These are phyloP conservation scores for Malthinus seriepunctatus DNA, from an alignment of 2,888 invertebrate species.

Conservation along the genomic window DNA sequence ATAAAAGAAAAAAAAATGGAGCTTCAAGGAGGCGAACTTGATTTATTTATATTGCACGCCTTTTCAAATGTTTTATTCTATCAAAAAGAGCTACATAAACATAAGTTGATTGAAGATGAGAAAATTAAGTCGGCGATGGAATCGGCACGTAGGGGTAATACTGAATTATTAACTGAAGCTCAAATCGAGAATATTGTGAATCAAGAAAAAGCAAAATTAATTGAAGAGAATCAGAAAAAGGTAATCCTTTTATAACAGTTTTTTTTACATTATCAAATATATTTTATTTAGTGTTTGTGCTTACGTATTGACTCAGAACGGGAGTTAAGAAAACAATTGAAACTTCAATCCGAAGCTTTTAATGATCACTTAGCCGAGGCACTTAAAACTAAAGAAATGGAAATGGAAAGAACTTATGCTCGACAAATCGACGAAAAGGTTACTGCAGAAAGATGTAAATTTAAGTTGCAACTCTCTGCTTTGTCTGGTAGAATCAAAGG, in stretches of 20 bases:
- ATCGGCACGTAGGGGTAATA: conserved; percentile 62
- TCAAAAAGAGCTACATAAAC: conserved; percentile 74
- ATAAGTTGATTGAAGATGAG: conserved; percentile 67
- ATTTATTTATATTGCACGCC: conserved; percentile 78
- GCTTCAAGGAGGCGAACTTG: conserved; percentile 68
- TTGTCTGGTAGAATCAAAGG: conserved; percentile 76
- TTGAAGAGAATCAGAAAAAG: conserved; percentile 72
- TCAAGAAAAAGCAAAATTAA: conserved; percentile 67
- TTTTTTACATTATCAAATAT: conserved; percentile 6
- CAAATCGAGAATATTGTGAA: conserved; percentile 74
- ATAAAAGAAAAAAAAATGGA: conserved; percentile 67
- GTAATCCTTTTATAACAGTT: conserved; percentile 48
- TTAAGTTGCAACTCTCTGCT: conserved; percentile 71
- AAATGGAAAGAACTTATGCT: conserved; percentile 58
- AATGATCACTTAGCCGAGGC: conserved; percentile 78
- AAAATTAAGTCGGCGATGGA: conserved; percentile 68
- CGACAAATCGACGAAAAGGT: conserved; percentile 69
- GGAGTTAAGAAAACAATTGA: conserved; percentile 76
- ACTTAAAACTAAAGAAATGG: conserved; percentile 59
- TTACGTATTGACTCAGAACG: conserved; percentile 70
- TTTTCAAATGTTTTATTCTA: conserved; percentile 76
- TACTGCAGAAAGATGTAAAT: conserved; percentile 67
- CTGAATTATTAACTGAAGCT: conserved; percentile 50
- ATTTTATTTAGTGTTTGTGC: conserved; percentile 61
- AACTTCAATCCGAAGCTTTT: conserved; percentile 85